Evolutionary conservation across 1,140 invertebrate genomes (phyloP), one percentile per base, ranked within the genome.

Genomic region (Popillia japonica): DNA sequence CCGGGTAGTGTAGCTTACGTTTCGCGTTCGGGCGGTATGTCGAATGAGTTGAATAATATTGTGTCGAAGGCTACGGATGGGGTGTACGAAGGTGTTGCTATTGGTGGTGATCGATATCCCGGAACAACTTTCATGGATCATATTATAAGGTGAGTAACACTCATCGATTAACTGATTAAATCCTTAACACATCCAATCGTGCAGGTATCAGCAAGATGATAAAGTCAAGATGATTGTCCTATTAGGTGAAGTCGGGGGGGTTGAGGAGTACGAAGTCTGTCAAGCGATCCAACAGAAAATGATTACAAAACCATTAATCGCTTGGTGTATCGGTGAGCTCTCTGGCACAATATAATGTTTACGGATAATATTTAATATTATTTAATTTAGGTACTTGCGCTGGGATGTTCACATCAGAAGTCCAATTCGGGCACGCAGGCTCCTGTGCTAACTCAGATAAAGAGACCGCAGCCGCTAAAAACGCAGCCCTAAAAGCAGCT

Each of bases 361-460:
- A 4, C 27, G 4, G 1, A 34, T 6, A 11, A 23, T 72, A 27
- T 23, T 14, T 3, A 22, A 42, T 73, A 80, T 14, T 61, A 80
- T 81, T 83, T n/a, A 55, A 55, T n/a, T 2, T 55, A 55, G 48
- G 48, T n/a, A 87, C 86, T 8, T 87, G 86, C 61, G 85, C 86
- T 4, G 91, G 91, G 75, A 98, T 98, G 96, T 98, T 98, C 85
- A 96, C 94, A 3, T 95, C 96, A 8, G 97, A 99, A 86, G 98
- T 99, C n/a, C 98, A 99, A 88, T 99, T 99, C 88, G 98, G 98
- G 0, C 98, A 99, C 89, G 98, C 98, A 82, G 98, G 98, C 11
- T 98, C 98, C 4, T 98, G 98, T 85, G 98, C 98, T 6, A 97
- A 99, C 84, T 97, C 95, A 6, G 94, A 96, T 48, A 86, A 92